Percentiles rank a stretch among this genome's conserved stretches.
phyloP scores from a whole-genome alignment of 2,113 vertebrate genomes.

The Myotis davidii region DNA sequence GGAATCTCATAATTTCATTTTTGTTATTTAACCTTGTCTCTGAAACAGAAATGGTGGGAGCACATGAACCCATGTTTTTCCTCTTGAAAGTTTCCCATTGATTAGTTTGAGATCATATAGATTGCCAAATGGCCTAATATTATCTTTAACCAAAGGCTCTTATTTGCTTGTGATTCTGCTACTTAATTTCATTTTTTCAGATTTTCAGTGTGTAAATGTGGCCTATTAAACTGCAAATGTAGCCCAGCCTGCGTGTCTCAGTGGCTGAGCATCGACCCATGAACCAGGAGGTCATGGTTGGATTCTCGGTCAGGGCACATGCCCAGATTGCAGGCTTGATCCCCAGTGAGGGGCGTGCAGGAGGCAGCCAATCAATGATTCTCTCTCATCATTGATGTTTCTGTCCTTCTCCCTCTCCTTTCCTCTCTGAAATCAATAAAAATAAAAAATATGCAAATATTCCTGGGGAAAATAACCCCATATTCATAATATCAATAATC shows the following conservation, averaged over 20 bases:
- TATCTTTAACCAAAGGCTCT: not conserved
- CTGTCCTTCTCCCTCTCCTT: too few relatives aligned
- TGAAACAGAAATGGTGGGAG: not conserved
- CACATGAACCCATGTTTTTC: not conserved
- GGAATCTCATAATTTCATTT: not conserved
- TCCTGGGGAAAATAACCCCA: not conserved
- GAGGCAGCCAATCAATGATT: too few relatives aligned
- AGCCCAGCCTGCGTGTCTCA: too few relatives aligned
- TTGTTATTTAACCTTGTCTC: constrained; percentile 17
- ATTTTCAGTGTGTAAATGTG: not conserved
- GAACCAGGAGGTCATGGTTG: too few relatives aligned
- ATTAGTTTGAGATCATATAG: not conserved
- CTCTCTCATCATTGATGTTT: too few relatives aligned
- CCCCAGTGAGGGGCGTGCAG: too few relatives aligned
- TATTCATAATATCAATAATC: not conserved
- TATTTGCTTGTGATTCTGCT: not conserved
- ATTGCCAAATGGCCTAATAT: not conserved
- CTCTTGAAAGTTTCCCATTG: not conserved
- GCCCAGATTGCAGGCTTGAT: too few relatives aligned
- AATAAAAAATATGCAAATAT: not conserved
- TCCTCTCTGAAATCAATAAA: too few relatives aligned
- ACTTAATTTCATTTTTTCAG: not conserved
- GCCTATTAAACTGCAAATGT: not conserved
- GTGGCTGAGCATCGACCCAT: too few relatives aligned
- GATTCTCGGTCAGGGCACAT: too few relatives aligned